A percentile compares a stretch with the other conserved stretches of the same genome.
phyloP scores from a whole-genome alignment of 2,113 vertebrate species.

The Numida meleagris region DNA sequence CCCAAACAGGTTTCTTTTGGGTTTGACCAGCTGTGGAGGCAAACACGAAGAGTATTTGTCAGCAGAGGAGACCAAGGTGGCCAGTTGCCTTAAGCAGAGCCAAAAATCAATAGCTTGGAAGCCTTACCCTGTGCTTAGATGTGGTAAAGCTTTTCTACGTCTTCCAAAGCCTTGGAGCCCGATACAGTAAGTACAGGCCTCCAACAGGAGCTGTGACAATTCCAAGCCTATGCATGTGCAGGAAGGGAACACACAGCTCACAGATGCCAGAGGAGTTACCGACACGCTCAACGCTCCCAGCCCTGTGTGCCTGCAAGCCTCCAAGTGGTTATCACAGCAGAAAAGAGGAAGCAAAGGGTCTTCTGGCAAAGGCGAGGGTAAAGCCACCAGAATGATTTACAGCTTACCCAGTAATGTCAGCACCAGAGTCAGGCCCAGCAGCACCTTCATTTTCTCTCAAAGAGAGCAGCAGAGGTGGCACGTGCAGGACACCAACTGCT shows the following conservation, averaged over 20 bases:
- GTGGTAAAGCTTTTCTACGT: background rate
- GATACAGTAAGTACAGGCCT: background rate
- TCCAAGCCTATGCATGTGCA: background rate
- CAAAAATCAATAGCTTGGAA: slow-evolving; percentile 36
- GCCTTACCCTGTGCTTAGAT: background rate
- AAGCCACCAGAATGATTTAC: background rate
- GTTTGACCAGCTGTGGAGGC: slow-evolving; percentile 11
- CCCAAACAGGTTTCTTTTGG: slow-evolving; percentile 14
- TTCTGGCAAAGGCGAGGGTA: background rate
- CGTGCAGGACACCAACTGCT: rapidly evolving
- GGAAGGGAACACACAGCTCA: background rate
- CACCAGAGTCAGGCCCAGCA: slow-evolving; percentile 36
- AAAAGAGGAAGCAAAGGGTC: background rate
- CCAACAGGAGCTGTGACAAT: background rate
- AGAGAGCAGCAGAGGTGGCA: background rate
- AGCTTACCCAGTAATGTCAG: slow-evolving; percentile 69
- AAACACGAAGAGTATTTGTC: slow-evolving; percentile 6
- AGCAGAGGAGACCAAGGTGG: background rate
- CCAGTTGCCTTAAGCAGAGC: background rate
- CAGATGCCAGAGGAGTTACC: background rate
- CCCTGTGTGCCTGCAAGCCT: rapidly evolving
- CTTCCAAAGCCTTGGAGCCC: background rate
- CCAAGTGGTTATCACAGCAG: background rate
- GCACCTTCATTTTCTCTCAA: background rate
- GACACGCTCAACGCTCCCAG: background rate